Percentiles rank a stretch among this genome's conserved stretches.
These are phyloP conservation scores for Acronicta leporina DNA, from an alignment of 2,888 invertebrate species.

Conservation along the genomic window DNA sequence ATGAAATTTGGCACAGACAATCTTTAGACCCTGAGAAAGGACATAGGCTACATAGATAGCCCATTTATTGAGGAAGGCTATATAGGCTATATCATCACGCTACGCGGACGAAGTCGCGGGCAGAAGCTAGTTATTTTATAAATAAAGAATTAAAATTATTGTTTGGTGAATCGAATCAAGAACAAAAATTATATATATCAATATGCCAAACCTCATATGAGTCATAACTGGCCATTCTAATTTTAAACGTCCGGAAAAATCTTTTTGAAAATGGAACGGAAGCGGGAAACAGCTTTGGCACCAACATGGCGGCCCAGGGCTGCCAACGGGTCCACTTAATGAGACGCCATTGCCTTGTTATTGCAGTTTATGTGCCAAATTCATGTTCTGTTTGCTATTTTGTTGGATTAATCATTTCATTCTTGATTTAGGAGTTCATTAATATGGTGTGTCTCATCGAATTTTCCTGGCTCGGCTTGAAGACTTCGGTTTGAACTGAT, in stretches of 20 bases:
- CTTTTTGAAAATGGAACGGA: conserved; percentile 71
- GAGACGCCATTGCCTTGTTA: conserved; percentile 56
- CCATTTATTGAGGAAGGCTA: too few species aligned
- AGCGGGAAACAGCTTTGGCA: conserved; percentile 63
- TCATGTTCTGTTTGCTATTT: conserved; percentile 37
- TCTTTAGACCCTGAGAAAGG: too few species aligned
- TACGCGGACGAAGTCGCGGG: too few species aligned
- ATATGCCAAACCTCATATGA: conserved; percentile 11
- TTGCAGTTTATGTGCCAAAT: conserved; percentile 59
- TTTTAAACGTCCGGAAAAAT: conserved; percentile 36
- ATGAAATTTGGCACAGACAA: too few species aligned
- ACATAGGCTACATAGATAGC: too few species aligned
- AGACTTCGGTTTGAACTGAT: not conserved
- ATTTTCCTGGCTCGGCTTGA: not conserved
- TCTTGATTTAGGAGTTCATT: conserved; percentile 23
- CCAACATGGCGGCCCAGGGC: conserved; percentile 59
- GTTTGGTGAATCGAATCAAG: not conserved
- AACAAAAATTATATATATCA: not conserved
- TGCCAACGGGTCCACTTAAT: conserved; percentile 57
- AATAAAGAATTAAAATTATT: too few species aligned
- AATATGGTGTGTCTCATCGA: not conserved
- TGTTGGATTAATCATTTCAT: conserved; percentile 31
- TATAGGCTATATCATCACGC: too few species aligned
- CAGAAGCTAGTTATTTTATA: too few species aligned
- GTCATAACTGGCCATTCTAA: conserved; percentile 28